Percentiles rank a stretch among this genome's conserved stretches.
Evolutionary conservation across 2,888 invertebrate genomes (phyloP).

Genomic region (Pharmacophagus antenor): DNA sequence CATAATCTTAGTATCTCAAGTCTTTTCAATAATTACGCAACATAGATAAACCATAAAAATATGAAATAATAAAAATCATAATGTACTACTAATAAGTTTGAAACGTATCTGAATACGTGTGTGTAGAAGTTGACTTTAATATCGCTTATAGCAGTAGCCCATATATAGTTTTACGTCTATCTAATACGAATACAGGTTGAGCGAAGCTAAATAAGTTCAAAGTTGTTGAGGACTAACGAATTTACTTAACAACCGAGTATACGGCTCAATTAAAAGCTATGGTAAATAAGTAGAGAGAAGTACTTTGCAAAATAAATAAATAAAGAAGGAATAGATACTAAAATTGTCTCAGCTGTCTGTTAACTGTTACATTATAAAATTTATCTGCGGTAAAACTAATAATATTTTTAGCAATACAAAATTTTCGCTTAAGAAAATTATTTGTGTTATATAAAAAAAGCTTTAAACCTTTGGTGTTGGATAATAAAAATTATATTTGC

Average conservation of each 20-base stretch:
- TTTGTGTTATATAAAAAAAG: not conserved
- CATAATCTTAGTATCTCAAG: no score
- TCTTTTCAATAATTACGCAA: no score
- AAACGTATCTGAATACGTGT: no score
- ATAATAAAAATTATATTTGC: conserved; percentile 18
- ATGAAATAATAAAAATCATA: no score
- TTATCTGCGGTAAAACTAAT: not conserved
- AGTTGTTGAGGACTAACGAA: conserved; percentile 21
- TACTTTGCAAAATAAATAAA: conserved; percentile 27
- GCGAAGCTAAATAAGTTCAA: conserved; percentile 19
- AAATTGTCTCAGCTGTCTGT: not conserved
- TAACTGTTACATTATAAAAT: not conserved
- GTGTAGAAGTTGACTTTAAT: not conserved
- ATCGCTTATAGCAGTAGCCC: no score
- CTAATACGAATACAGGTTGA: conserved; percentile 11
- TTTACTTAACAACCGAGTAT: conserved; percentile 17
- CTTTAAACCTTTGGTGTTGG: not conserved
- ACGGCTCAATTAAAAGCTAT: conserved; percentile 18
- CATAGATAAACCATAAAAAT: no score
- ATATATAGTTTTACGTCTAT: conserved; percentile 1
- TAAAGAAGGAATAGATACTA: not conserved
- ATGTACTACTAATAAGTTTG: no score
- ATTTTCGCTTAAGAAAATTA: not conserved
- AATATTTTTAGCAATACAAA: not conserved
- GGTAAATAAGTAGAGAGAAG: not conserved